Conservation (phyloP, 2,113 vertebrate species). For the Elaphurus davidianus region DNA sequence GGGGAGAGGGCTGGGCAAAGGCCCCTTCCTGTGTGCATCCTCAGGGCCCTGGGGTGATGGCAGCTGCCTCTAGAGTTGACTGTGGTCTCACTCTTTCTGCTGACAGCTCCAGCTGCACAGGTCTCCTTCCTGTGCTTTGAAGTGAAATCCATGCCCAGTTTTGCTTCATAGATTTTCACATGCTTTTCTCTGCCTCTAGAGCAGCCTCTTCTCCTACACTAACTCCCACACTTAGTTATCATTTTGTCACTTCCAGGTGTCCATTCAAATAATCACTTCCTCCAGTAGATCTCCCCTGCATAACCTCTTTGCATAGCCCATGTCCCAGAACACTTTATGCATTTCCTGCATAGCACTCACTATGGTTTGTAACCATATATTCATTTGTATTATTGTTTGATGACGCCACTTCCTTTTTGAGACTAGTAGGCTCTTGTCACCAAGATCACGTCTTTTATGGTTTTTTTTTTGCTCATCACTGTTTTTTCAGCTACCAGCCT, state of each 20-base stretch:
- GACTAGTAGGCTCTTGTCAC: not conserved
- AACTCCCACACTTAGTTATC: not conserved
- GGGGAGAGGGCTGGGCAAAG: not conserved
- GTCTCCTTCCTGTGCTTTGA: not conserved
- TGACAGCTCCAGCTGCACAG: not conserved
- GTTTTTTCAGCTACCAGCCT: not conserved
- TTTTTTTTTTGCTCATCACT: not conserved
- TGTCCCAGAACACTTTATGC: not conserved
- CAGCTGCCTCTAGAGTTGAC: not conserved
- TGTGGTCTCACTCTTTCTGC: no score
- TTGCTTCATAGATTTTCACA: not conserved
- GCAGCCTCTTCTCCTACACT: not conserved
- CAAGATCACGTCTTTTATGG: not conserved
- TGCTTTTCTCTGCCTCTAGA: not conserved
- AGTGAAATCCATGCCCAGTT: not conserved
- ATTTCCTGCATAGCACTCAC: not conserved
- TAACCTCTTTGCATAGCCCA: no score
- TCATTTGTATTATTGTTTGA: not conserved
- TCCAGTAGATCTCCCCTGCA: not conserved
- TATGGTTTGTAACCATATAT: not conserved
- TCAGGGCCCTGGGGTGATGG: not conserved
- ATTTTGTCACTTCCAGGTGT: not conserved
- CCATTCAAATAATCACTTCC: not conserved
- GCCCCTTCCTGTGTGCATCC: not conserved
- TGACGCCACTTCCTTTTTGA: not conserved